Percentiles rank a stretch among this genome's conserved stretches.
These are phyloP conservation scores for Amphiprion ocellaris DNA, from an alignment of 2,113 vertebrate genomes.

Conservation along the genomic window DNA sequence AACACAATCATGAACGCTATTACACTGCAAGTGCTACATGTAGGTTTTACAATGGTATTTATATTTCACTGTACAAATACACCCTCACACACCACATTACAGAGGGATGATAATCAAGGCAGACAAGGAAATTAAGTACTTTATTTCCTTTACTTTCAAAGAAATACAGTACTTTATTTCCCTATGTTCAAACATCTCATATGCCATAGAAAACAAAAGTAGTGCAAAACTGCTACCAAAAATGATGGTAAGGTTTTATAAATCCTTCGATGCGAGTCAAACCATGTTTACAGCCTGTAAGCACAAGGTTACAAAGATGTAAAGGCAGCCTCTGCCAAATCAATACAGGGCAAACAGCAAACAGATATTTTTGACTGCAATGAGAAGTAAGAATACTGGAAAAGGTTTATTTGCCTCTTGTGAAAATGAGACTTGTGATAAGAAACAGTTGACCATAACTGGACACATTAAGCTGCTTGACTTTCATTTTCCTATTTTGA, in stretches of 20 bases:
- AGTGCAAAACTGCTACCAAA: background rate
- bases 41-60: background rate
- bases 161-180: too few species aligned
- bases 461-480: background rate
- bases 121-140: too few species aligned
- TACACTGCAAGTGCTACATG: conserved; percentile 29
- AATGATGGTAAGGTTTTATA: background rate
- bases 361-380: background rate
- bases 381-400: background rate
- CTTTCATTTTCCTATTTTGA: conserved; percentile 1
- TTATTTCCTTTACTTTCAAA: background rate
- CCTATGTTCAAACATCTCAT: background rate
- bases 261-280: background rate
- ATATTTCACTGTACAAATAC: background rate
- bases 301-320: background rate
- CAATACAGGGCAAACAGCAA: conserved; percentile 8
- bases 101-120: background rate
- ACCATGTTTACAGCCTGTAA: background rate
- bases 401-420: background rate
- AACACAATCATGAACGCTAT: conserved; percentile 51
- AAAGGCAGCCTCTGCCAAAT: conserved; percentile 8
- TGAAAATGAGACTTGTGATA: background rate
- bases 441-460: background rate
- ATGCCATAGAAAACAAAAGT: background rate
- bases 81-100: background rate